Evolutionary conservation across 2,888 invertebrate species (phyloP).

Genomic region (Habrosyne pyritoides): DNA sequence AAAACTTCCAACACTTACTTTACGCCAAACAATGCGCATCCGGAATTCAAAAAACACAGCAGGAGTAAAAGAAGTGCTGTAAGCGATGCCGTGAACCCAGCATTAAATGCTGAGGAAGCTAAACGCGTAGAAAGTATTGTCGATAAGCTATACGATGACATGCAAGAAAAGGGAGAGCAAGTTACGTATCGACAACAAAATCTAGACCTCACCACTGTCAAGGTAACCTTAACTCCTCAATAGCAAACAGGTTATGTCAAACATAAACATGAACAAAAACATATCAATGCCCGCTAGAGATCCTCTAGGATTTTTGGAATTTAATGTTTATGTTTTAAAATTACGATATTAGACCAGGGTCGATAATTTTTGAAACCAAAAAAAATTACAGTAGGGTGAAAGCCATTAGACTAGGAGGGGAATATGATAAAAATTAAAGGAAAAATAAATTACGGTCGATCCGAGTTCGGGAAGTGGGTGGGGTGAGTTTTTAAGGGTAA

Average conservation of each 20-base stretch:
- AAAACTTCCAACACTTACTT: constrained; percentile 19
- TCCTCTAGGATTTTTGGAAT: no score
- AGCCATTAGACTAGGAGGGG: no score
- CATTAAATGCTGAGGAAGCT: constrained; percentile 41
- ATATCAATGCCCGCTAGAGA: no score
- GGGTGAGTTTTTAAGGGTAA: no score
- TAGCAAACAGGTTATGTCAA: constrained; percentile 6
- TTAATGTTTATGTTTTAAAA: no score
- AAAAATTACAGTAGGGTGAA: no score
- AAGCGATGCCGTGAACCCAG: constrained; percentile 31
- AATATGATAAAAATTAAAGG: no score
- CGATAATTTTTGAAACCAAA: no score
- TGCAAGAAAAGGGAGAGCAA: constrained; percentile 46
- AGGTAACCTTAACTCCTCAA: constrained; percentile 11
- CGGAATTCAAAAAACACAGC: constrained; percentile 19
- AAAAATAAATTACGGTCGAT: no score
- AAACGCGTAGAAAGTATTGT: constrained; percentile 61
- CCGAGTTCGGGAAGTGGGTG: no score
- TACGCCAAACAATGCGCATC: constrained; percentile 16
- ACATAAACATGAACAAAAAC: no score
- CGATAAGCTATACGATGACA: constrained; percentile 66
- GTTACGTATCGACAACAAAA: constrained; percentile 49
- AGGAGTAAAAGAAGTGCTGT: constrained; percentile 38
- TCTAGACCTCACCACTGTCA: constrained; percentile 15
- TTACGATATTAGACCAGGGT: no score